phyloP scores from a whole-genome alignment of 1,140 invertebrate species.

The Drosophila carrolli region DNA sequence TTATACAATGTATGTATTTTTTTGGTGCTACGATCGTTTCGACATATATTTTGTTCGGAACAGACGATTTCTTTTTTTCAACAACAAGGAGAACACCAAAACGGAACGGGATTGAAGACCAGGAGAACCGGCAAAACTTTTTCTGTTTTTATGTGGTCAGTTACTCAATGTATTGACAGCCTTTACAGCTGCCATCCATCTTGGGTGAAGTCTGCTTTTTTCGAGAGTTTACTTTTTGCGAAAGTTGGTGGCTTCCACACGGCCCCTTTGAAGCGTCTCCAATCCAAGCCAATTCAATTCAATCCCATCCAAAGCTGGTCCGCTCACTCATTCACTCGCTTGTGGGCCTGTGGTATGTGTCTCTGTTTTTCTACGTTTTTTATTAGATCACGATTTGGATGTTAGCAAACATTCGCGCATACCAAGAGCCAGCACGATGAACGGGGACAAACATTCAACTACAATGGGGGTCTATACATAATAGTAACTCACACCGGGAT shows the following conservation, averaged over 20 bases:
- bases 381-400: constrained; percentile 81
- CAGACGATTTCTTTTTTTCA: constrained; percentile 67
- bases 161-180: constrained; percentile 62
- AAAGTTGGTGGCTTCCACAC: constrained; percentile 44
- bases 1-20: constrained; percentile 8
- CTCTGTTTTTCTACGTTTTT: constrained; percentile 54
- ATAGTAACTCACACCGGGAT: constrained; percentile 70
- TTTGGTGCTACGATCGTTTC: constrained; percentile 31
- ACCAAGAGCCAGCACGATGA: constrained; percentile 48
- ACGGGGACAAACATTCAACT: constrained; percentile 26
- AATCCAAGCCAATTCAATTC: constrained; percentile 3
- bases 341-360: constrained; percentile 33
- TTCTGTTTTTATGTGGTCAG: constrained; percentile 38
- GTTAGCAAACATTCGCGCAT: constrained; percentile 79
- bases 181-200: constrained; percentile 40
- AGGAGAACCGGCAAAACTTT: constrained; percentile 26
- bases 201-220: constrained; percentile 33
- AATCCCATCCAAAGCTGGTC: constrained; percentile 41
- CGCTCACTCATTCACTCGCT: constrained; percentile 50
- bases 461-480: constrained; percentile 62
- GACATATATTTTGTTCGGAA: constrained; percentile 38
- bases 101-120: constrained; percentile 25
- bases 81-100: constrained; percentile 7
- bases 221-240: constrained; percentile 23
- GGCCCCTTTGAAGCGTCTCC: constrained; percentile 33